These are phyloP conservation scores for Siphlonurus alternatus DNA, from an alignment of 2,888 invertebrate genomes.

Conservation along the genomic window DNA sequence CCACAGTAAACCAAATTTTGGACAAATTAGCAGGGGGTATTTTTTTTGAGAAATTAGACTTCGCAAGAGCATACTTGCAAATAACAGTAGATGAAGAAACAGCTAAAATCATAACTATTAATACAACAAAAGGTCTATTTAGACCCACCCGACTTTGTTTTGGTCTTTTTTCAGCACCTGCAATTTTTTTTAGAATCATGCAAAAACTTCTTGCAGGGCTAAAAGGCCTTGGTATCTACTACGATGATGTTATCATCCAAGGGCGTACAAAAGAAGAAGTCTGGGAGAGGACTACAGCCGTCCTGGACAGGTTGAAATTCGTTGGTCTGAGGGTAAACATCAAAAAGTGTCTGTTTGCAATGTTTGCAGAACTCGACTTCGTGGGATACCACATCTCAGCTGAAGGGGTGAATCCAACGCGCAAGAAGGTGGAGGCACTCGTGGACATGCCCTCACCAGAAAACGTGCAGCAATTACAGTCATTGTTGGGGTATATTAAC, in stretches of 20 bases:
- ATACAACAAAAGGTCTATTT: too few species aligned
- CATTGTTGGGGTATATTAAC: not conserved
- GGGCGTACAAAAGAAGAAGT: not conserved
- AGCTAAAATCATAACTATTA: too few species aligned
- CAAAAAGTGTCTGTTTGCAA: not conserved
- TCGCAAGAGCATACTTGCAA: too few species aligned
- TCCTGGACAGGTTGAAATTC: not conserved
- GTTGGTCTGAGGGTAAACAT: not conserved
- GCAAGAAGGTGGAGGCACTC: slow-evolving; percentile 1
- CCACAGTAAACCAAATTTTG: too few species aligned
- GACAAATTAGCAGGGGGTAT: too few species aligned
- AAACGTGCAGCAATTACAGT: slow-evolving; percentile 1
- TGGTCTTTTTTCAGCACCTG: too few species aligned
- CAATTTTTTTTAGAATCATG: too few species aligned
- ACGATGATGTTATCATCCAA: not conserved
- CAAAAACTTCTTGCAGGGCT: too few species aligned
- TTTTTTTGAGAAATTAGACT: too few species aligned
- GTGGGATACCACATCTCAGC: not conserved
- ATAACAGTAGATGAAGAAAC: too few species aligned
- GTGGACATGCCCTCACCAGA: not conserved
- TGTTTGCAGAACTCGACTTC: not conserved
- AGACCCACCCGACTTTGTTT: too few species aligned
- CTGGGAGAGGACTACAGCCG: not conserved
- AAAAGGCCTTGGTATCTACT: not conserved
- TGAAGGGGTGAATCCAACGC: slow-evolving; percentile 3